phyloP scores from a whole-genome alignment of 2,888 invertebrate species.

The Anthoptus insignis region DNA sequence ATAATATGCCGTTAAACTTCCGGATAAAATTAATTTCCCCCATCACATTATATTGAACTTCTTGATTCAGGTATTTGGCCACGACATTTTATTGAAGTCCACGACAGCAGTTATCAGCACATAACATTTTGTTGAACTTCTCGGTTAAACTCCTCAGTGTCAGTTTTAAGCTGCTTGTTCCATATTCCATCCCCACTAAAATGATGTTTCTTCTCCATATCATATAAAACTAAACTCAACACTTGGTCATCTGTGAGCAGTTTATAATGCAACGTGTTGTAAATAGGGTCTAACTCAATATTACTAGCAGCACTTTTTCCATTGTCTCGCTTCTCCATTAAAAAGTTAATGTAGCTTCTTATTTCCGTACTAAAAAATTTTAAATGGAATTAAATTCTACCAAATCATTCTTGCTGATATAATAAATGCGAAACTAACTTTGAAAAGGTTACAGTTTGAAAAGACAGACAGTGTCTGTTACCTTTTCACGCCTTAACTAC shows the following conservation, averaged over 20 bases:
- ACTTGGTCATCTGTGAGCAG: constrained; percentile 80
- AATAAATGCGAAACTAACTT: no score
- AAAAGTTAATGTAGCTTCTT: constrained; percentile 59
- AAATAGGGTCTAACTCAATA: constrained; percentile 56
- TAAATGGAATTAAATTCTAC: background rate
- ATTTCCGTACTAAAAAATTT: constrained; percentile 63
- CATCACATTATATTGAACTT: no score
- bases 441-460: no score
- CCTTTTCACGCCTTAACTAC: no score
- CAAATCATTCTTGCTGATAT: no score
- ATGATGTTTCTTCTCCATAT: constrained; percentile 90
- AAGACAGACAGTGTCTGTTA: no score
- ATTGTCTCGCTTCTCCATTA: constrained; percentile 57
- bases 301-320: constrained; percentile 22
- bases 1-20: no score
- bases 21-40: no score
- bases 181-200: constrained; percentile 93
- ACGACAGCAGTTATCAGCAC: no score
- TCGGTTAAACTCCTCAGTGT: constrained; percentile 45
- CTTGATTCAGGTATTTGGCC: no score
- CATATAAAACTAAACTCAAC: constrained; percentile 90
- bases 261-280: constrained; percentile 58
- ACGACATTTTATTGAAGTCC: no score
- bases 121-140: constrained; percentile 35
- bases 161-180: constrained; percentile 63